These are phyloP conservation scores for Palythoa grandiflora DNA, from an alignment of 92 coral and sea anemone genomes.

Conservation along the genomic window DNA sequence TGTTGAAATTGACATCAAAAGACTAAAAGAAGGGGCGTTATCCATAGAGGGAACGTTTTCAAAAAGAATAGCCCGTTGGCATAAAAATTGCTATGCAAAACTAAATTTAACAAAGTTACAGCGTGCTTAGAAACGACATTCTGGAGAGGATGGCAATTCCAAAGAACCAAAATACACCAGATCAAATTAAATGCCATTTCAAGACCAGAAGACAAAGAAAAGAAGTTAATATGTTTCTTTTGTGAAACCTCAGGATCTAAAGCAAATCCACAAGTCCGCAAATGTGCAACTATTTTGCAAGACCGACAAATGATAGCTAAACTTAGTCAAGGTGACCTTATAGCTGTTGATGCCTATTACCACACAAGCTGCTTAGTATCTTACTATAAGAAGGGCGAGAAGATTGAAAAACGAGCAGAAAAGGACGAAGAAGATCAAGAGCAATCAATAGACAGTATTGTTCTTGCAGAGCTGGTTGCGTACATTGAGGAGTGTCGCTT, in stretches of 20 bases:
- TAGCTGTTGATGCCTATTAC: not conserved
- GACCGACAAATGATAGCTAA: too few relatives aligned
- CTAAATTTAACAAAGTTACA: constrained; percentile 9
- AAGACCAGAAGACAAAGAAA: constrained; percentile 10
- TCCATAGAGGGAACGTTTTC: constrained; percentile 11
- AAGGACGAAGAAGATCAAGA: not conserved
- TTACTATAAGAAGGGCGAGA: not conserved
- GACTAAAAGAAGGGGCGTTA: constrained; percentile 44
- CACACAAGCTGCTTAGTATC: constrained; percentile 1
- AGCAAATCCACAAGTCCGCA: too few relatives aligned
- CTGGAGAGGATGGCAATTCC: constrained; percentile 12
- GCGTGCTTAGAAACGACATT: constrained; percentile 6
- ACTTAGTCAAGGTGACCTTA: not conserved
- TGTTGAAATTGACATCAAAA: constrained; percentile 8
- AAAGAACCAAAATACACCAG: constrained; percentile 14
- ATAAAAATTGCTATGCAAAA: constrained; percentile 11
- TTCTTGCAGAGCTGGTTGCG: constrained; percentile 66
- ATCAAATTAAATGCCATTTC: constrained; percentile 16
- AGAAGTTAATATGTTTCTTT: not conserved
- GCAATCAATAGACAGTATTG: not conserved
- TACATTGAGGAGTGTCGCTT: constrained; percentile 64
- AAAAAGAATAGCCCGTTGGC: constrained; percentile 3
- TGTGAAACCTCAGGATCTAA: too few relatives aligned
- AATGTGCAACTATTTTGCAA: too few relatives aligned
- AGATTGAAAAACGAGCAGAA: not conserved